Evolutionary conservation across 2,113 vertebrate species (phyloP).

Genomic region (Trichomycterus rosablanca): DNA sequence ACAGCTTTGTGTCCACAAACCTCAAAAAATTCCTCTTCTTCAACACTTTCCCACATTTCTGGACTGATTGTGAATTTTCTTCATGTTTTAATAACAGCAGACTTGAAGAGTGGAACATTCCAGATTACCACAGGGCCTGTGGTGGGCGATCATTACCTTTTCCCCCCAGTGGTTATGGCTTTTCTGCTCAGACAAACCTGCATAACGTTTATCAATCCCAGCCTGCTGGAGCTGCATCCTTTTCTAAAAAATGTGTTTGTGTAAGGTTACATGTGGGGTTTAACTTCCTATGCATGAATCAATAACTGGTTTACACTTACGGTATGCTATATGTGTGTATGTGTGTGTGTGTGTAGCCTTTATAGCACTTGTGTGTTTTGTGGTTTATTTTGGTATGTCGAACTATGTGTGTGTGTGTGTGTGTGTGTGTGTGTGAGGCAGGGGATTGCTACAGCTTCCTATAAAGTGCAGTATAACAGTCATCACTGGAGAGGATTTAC

Average conservation of each 20-base stretch:
- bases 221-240: constrained; percentile 23
- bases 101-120: constrained; percentile 22
- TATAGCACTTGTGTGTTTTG: constrained; percentile 29
- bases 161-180: constrained; percentile 13
- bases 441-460: constrained; percentile 20
- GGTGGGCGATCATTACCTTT: constrained; percentile 31
- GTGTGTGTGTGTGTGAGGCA: too few relatives aligned
- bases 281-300: not conserved
- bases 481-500: constrained; percentile 35
- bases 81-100: constrained; percentile 12
- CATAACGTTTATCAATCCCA: constrained; percentile 34
- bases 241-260: not conserved
- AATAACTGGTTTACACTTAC: not conserved
- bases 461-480: constrained; percentile 40
- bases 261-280: constrained; percentile 1
- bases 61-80: constrained; percentile 33
- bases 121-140: constrained; percentile 20
- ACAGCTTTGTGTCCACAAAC: too few relatives aligned
- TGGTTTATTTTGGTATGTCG: constrained; percentile 35
- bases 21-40: too few relatives aligned
- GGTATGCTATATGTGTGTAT: not conserved
- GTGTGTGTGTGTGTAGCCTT: constrained; percentile 10
- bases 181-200: constrained; percentile 11
- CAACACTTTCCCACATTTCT: constrained; percentile 27
- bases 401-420: too few relatives aligned